A percentile compares a stretch with the other conserved stretches of the same genome.
phyloP scores from a whole-genome alignment of 2,888 invertebrate species.

The Taphrorychus bicolor region DNA sequence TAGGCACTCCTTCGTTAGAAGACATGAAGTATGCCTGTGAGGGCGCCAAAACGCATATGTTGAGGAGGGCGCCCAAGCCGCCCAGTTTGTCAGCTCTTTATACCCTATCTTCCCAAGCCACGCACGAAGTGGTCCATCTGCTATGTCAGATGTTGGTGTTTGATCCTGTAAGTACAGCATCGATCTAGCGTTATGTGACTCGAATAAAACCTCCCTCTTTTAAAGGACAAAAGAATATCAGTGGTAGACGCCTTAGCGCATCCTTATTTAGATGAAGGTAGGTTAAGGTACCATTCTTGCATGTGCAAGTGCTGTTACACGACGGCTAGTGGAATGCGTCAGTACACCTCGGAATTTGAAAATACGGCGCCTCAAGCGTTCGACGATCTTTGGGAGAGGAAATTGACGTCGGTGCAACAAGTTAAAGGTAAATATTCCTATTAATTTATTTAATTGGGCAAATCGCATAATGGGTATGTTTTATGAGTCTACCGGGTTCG shows the following conservation, averaged over 20 bases:
- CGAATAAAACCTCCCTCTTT: conserved; percentile 23
- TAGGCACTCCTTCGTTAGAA: conserved; percentile 94
- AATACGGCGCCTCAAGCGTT: conserved; percentile 90
- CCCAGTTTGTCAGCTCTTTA: conserved; percentile 90
- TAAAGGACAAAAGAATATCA: conserved; percentile 89
- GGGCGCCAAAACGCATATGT: conserved; percentile 91
- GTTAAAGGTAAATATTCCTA: conserved; percentile 79
- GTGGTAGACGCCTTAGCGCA: conserved; percentile 96
- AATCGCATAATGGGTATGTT: not conserved
- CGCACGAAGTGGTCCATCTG: conserved; percentile 97
- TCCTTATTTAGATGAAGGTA: conserved; percentile 97
- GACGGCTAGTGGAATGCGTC: conserved; percentile 76
- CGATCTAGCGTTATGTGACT: no score
- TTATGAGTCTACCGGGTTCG: not conserved
- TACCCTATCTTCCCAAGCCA: conserved; percentile 87
- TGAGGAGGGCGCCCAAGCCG: conserved; percentile 85
- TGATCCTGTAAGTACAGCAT: conserved; percentile 84
- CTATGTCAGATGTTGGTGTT: conserved; percentile 97
- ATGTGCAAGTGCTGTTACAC: conserved; percentile 99
- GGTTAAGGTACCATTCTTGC: conserved; percentile 98
- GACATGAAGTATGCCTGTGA: conserved; percentile 98
- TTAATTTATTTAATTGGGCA: not conserved
- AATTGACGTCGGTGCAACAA: conserved; percentile 89
- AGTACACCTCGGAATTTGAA: conserved; percentile 92
- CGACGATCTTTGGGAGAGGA: conserved; percentile 96